These are phyloP conservation scores for Pseudochirops cupreus DNA, from an alignment of 2,797 vertebrate species.

Conservation along the genomic window DNA sequence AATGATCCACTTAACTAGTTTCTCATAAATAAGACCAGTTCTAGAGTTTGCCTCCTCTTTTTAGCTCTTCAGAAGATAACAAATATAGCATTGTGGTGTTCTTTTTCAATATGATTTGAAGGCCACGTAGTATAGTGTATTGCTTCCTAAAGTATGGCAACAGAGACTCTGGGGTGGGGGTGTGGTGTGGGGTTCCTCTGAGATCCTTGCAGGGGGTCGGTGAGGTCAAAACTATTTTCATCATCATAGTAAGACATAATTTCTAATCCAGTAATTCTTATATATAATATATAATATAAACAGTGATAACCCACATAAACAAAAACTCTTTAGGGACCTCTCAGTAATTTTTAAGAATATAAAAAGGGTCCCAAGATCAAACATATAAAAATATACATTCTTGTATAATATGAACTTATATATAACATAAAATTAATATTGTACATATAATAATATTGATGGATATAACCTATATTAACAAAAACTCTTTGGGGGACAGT, in stretches of 20 bases:
- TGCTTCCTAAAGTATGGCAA: not conserved
- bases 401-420: not conserved
- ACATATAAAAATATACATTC: not conserved
- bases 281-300: not conserved
- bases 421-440: not conserved
- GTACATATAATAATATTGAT: not conserved
- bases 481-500: not conserved
- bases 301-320: not conserved
- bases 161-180: not conserved
- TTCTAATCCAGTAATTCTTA: not conserved
- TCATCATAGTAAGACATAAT: not conserved
- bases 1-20: not conserved
- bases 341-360: not conserved
- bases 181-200: not conserved
- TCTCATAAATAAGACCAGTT: not conserved
- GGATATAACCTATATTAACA: not conserved
- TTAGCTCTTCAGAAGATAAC: not conserved
- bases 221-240: not conserved
- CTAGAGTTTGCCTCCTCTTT: not conserved
- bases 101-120: not conserved
- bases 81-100: not conserved
- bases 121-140: not conserved
- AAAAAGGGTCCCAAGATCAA: not conserved
- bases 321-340: not conserved
- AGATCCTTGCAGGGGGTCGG: not conserved